Evolutionary conservation across 2,888 invertebrate species (phyloP).

Genomic region (Ormyrus nitidulus): DNA sequence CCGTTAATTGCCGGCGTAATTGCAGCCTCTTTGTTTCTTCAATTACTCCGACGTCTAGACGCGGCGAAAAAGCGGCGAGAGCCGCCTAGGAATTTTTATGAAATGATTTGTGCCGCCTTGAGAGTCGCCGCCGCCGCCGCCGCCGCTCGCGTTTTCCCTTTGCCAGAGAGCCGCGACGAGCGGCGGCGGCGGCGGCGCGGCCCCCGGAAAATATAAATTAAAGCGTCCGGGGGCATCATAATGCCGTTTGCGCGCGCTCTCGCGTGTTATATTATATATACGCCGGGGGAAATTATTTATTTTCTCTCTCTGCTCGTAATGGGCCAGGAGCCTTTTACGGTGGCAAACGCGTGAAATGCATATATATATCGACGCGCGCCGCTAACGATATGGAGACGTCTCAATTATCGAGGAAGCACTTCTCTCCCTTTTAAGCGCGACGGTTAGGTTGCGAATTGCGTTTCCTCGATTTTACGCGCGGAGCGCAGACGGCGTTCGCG

Average conservation of each 20-base stretch:
- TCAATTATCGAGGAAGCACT: slow-evolving; percentile 31
- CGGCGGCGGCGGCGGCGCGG: slow-evolving; percentile 42
- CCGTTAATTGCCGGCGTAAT: slow-evolving; percentile 71
- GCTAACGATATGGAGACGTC: slow-evolving; percentile 27
- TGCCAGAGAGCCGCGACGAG: slow-evolving; percentile 39
- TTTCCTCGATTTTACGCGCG: slow-evolving; percentile 37
- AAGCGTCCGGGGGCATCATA: slow-evolving; percentile 43
- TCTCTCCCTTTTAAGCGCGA: neutral
- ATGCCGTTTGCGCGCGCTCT: neutral
- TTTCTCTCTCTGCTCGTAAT: neutral
- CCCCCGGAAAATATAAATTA: slow-evolving; percentile 54
- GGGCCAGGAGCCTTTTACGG: neutral
- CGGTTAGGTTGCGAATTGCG: neutral
- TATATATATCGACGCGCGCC: neutral
- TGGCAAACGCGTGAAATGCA: neutral
- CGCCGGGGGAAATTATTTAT: slow-evolving; percentile 36
- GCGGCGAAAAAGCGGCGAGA: slow-evolving; percentile 58
- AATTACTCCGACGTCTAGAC: slow-evolving; percentile 71
- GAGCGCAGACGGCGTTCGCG: neutral
- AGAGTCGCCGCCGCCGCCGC: slow-evolving; percentile 32
- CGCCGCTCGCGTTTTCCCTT: slow-evolving; percentile 49
- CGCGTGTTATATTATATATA: slow-evolving; percentile 47
- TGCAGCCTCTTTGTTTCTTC: slow-evolving; percentile 74
- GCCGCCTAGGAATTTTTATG: slow-evolving; percentile 69
- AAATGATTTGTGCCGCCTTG: slow-evolving; percentile 63